A percentile compares a stretch with the other conserved stretches of the same genome.
phyloP scores from a whole-genome alignment of 2,113 vertebrate species.

The Mesoclemmys tuberculata region DNA sequence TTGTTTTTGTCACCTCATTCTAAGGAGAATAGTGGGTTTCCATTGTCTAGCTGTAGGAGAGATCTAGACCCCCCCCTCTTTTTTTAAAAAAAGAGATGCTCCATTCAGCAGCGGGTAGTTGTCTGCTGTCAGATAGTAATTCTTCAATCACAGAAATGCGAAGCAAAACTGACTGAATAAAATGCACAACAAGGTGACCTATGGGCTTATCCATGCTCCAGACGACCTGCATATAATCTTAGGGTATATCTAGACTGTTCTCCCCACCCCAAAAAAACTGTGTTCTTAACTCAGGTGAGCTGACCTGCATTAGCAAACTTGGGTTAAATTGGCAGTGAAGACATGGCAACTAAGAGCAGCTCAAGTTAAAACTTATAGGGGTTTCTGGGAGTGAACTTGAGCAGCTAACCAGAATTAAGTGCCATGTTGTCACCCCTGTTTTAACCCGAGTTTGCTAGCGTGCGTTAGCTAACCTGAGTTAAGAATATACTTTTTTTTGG shows the following conservation, averaged over 20 bases:
- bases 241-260: not conserved
- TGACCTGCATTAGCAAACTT: not conserved
- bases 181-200: not conserved
- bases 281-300: not conserved
- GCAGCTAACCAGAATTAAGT: not conserved
- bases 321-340: not conserved
- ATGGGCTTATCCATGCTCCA: not conserved
- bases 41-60: not conserved
- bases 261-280: not conserved
- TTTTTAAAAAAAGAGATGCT: not conserved
- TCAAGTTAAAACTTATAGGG: not conserved
- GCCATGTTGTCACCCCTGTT: not conserved
- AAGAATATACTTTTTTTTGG: not conserved
- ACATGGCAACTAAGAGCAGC: not conserved
- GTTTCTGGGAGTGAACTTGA: not conserved
- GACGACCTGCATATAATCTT: not conserved
- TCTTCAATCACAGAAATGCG: not conserved
- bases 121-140: not conserved
- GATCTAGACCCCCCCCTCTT: not conserved
- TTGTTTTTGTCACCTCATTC: not conserved
- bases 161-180: not conserved
- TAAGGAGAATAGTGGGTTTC: not conserved
- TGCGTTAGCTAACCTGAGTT: not conserved
- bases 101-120: not conserved
- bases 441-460: not conserved